Evolutionary conservation across 37 sponge, comb jelly and placozoan species (phyloP).

Genomic region (Ephydatia muelleri): DNA sequence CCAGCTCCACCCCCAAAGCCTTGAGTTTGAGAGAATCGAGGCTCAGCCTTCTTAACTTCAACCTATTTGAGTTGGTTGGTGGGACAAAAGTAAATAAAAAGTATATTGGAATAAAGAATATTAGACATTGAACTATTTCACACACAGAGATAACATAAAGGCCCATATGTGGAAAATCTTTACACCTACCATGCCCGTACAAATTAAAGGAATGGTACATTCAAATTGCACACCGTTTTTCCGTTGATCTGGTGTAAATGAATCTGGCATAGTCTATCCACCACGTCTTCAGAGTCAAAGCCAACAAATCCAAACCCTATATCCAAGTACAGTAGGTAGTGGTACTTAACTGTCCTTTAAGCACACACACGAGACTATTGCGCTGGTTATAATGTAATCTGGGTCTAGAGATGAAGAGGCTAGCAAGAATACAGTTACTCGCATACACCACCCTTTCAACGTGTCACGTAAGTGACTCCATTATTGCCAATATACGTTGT

Average conservation of each 20-base stretch:
- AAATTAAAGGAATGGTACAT: background rate
- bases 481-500: too few species aligned
- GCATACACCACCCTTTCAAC: background rate
- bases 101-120: too few species aligned
- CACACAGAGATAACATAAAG: too few species aligned
- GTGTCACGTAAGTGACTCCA: too few species aligned
- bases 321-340: background rate
- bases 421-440: background rate
- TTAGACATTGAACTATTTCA: too few species aligned
- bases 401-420: background rate
- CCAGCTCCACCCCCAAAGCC: background rate
- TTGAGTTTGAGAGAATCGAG: background rate
- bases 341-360: background rate
- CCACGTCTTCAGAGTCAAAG: conserved; percentile 37
- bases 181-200: too few species aligned
- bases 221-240: conserved; percentile 44
- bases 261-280: conserved; percentile 17
- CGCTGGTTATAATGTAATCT: background rate
- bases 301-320: conserved; percentile 75
- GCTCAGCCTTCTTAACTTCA: conserved; percentile 55
- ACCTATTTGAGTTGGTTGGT: conserved; percentile 3
- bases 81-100: too few species aligned
- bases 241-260: conserved; percentile 46
- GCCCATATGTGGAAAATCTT: background rate
- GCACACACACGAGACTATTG: background rate